Evolutionary conservation across 2,888 invertebrate genomes (phyloP).

Genomic region (Eupithecia vulgata): DNA sequence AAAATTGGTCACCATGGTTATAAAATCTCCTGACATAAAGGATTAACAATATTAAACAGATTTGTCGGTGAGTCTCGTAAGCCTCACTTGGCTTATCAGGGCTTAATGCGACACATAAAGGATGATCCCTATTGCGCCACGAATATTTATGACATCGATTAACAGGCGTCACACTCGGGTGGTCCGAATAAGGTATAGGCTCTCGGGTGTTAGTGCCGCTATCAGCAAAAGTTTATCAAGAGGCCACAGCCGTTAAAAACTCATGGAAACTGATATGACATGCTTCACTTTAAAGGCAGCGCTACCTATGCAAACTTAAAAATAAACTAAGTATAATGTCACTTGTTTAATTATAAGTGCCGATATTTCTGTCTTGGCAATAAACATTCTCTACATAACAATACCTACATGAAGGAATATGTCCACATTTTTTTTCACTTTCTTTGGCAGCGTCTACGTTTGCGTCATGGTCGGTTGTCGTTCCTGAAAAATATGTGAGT

Average conservation of each 20-base stretch:
- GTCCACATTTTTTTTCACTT: constrained; percentile 52
- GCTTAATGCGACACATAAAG: constrained; percentile 59
- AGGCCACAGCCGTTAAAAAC: constrained; percentile 64
- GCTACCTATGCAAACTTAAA: constrained; percentile 41
- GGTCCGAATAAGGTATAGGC: constrained; percentile 57
- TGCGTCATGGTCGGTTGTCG: constrained; percentile 72
- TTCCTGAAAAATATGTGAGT: constrained; percentile 65
- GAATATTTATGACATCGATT: constrained; percentile 72
- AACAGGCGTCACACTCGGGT: constrained; percentile 65
- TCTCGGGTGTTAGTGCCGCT: constrained; percentile 56
- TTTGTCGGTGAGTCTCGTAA: constrained; percentile 52
- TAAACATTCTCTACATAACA: constrained; percentile 45
- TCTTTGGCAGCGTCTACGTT: constrained; percentile 55
- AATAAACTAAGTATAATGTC: constrained; percentile 49
- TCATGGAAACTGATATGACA: constrained; percentile 62
- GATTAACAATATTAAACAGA: constrained; percentile 62
- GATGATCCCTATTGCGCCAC: constrained; percentile 75
- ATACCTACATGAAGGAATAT: constrained; percentile 51
- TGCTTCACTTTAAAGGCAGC: constrained; percentile 51
- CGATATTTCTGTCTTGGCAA: constrained; percentile 64
- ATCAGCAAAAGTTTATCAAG: constrained; percentile 69
- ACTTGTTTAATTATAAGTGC: constrained; percentile 19
- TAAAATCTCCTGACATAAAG: constrained; percentile 42
- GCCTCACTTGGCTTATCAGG: constrained; percentile 65
- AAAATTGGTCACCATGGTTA: constrained; percentile 35